phyloP scores from a whole-genome alignment of 2,797 vertebrate species.

The Dryobates pubescens region DNA sequence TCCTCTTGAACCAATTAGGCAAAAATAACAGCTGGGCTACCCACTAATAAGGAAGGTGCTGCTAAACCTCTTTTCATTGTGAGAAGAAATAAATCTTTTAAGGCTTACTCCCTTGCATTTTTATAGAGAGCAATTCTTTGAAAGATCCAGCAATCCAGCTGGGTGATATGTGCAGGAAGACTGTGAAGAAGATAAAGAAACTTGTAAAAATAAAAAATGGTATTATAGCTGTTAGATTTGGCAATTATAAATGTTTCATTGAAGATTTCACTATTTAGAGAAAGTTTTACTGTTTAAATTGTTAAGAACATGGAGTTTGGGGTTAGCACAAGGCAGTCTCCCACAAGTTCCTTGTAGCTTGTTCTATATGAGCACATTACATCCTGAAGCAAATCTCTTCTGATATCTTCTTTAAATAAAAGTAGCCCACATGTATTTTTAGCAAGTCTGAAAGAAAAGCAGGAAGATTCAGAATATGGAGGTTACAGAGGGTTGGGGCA shows the following conservation, averaged over 20 bases:
- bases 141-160: conserved; percentile 72
- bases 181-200: conserved; percentile 74
- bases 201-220: conserved; percentile 74
- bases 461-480: conserved; percentile 17
- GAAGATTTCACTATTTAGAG: conserved; percentile 71
- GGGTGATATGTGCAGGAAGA: conserved; percentile 69
- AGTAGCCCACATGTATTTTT: conserved; percentile 49
- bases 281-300: conserved; percentile 72
- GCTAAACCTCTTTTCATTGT: conserved; percentile 74
- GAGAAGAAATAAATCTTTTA: conserved; percentile 76
- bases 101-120: conserved; percentile 74
- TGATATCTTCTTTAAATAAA: conserved; percentile 64
- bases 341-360: conserved; percentile 59
- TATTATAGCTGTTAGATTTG: conserved; percentile 73
- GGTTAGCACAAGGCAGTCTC: conserved; percentile 66
- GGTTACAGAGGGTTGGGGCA: neutral
- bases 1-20: conserved; percentile 74
- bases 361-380: conserved; percentile 58
- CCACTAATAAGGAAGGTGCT: conserved; percentile 74
- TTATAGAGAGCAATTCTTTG: conserved; percentile 74
- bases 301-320: conserved; percentile 67
- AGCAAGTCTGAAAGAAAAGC: conserved; percentile 51
- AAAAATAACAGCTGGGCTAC: conserved; percentile 76
- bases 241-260: conserved; percentile 73
- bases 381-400: conserved; percentile 63